Evolutionary conservation across 1,140 invertebrate genomes (phyloP).

Genomic region (Atta colombica): DNA sequence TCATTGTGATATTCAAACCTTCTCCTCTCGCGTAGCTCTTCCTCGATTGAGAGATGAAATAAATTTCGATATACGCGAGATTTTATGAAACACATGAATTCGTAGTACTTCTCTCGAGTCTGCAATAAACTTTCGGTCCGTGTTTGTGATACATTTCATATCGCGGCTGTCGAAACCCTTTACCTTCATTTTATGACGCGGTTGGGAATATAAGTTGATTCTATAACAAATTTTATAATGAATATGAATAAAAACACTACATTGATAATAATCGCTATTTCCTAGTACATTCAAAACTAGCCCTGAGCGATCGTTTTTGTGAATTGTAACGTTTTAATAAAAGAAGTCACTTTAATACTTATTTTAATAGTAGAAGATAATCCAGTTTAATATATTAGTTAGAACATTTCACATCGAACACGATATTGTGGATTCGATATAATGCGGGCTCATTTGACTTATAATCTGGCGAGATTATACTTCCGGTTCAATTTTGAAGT

Average conservation of each 20-base stretch:
- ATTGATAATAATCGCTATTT: conserved; percentile 33
- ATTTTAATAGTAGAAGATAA: too few species aligned
- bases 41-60: conserved; percentile 37
- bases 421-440: too few species aligned
- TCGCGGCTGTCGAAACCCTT: conserved; percentile 39
- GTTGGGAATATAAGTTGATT: conserved; percentile 40
- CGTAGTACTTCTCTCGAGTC: conserved; percentile 44
- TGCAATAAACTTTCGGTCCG: conserved; percentile 52
- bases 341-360: too few species aligned
- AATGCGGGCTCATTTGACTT: too few species aligned
- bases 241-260: conserved; percentile 27
- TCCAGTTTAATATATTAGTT: too few species aligned
- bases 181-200: conserved; percentile 46
- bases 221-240: conserved; percentile 30
- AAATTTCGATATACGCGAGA: conserved; percentile 48
- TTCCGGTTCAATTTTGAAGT: too few species aligned
- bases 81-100: conserved; percentile 53
- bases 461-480: too few species aligned
- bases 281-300: not conserved
- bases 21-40: not conserved
- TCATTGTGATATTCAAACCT: conserved; percentile 41
- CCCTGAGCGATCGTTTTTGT: not conserved
- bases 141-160: conserved; percentile 42
- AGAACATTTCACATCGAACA: too few species aligned
- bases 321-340: too few species aligned